Percentiles rank a stretch among this genome's conserved stretches.
These are phyloP conservation scores for Tragelaphus eurycerus DNA, from an alignment of 2,797 vertebrate species.

Conservation along the genomic window DNA sequence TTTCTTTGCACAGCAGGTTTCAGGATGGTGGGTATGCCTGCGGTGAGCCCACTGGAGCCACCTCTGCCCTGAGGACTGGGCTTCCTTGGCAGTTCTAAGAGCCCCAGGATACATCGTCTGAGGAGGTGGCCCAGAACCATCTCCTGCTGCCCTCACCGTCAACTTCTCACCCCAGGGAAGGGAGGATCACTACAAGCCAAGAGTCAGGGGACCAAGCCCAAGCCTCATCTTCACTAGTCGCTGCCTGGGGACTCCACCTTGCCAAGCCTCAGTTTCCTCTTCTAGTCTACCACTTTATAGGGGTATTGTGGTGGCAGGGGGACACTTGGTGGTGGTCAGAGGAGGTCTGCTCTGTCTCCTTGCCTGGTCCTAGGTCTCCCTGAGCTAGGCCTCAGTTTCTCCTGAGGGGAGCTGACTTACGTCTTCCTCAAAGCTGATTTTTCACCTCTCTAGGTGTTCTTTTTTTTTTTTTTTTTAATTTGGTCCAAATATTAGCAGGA, in stretches of 20 bases:
- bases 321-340: neutral
- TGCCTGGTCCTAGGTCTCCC: neutral
- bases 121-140: neutral
- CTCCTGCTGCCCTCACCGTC: neutral
- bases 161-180: neutral
- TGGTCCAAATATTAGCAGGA: neutral
- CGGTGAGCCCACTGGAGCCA: neutral
- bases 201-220: neutral
- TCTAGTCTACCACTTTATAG: neutral
- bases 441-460: neutral
- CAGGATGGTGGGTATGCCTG: neutral
- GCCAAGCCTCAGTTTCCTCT: neutral
- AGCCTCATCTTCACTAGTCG: neutral
- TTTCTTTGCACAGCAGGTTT: neutral
- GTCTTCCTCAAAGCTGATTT: neutral
- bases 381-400: neutral
- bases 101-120: neutral
- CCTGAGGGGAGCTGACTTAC: neutral
- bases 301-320: too few species aligned
- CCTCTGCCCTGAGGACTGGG: neutral
- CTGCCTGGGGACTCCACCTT: neutral
- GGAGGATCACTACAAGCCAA: neutral
- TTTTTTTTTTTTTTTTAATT: slow-evolving; percentile 2
- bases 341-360: neutral
- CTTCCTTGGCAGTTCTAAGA: neutral